Percentiles rank a stretch among this genome's conserved stretches.
Conservation (phyloP, 2,888 invertebrate species). For the Ceratothoa steindachneri region DNA sequence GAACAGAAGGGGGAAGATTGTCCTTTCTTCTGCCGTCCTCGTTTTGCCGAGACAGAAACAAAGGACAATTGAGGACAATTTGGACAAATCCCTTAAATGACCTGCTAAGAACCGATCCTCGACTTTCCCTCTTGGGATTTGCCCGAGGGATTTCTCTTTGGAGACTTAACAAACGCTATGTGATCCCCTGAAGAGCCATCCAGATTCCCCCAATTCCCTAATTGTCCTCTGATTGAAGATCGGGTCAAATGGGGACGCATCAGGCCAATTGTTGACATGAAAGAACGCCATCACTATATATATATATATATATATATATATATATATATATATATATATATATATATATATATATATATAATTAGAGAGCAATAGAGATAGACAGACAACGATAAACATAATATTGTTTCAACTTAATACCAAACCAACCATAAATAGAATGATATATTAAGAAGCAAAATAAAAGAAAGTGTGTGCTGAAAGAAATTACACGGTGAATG, state of each 20-base stretch:
- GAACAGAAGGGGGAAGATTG: too few relatives aligned
- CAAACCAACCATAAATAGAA: too few relatives aligned
- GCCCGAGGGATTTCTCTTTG: neutral
- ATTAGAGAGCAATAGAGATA: conserved; percentile 8
- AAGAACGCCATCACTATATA: neutral
- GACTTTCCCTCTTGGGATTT: neutral
- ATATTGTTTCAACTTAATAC: too few relatives aligned
- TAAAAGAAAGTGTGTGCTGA: too few relatives aligned
- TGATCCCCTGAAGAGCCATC: conserved; percentile 1
- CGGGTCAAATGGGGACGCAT: neutral
- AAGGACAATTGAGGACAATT: neutral
- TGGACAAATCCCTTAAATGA: neutral
- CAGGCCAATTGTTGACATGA: conserved; percentile 1
- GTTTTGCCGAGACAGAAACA: neutral
- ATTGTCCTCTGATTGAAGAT: conserved; percentile 6
- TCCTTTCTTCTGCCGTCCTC: too few relatives aligned
- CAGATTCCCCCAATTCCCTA: conserved; percentile 2
- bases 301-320: conserved; percentile 25
- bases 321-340: conserved; percentile 26
- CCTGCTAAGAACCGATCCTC: neutral
- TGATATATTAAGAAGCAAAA: too few relatives aligned
- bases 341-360: conserved; percentile 22
- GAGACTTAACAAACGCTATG: neutral
- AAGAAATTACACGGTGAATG: too few relatives aligned
- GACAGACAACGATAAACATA: neutral